Percentiles rank a stretch among this genome's conserved stretches.
phyloP scores from a whole-genome alignment of 2,113 vertebrate genomes.

The Carlito syrichta region DNA sequence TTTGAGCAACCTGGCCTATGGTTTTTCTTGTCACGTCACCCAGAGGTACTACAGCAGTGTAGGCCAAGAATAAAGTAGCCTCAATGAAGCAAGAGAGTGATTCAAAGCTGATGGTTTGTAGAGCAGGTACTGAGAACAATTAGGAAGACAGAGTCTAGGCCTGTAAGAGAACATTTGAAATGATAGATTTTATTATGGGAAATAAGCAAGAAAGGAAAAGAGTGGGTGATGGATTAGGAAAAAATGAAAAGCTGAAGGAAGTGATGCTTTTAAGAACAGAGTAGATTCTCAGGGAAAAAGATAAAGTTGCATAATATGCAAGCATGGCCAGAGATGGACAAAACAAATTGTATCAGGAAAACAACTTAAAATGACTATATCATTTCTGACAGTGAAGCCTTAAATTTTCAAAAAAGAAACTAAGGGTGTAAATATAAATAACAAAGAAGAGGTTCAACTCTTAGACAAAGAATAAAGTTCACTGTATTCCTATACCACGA shows the following conservation, averaged over 20 bases:
- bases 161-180: not conserved
- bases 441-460: not conserved
- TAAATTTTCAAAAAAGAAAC: not conserved
- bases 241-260: not conserved
- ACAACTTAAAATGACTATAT: not conserved
- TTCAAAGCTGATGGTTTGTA: not conserved
- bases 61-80: not conserved
- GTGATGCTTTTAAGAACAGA: not conserved
- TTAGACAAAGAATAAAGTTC: not conserved
- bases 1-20: not conserved
- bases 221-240: not conserved
- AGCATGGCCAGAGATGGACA: not conserved
- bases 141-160: not conserved
- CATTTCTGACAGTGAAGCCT: not conserved
- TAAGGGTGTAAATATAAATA: not conserved
- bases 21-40: not conserved
- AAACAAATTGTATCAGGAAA: not conserved
- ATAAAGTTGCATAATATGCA: not conserved
- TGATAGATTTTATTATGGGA: not conserved
- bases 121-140: not conserved
- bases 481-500: not conserved
- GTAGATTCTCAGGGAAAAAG: not conserved
- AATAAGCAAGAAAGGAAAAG: not conserved
- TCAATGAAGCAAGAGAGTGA: not conserved
- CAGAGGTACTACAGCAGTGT: not conserved